A percentile compares a stretch with the other conserved stretches of the same genome.
Conservation (phyloP, 92 coral and sea anemone species). For the Paramuricea clavata region DNA sequence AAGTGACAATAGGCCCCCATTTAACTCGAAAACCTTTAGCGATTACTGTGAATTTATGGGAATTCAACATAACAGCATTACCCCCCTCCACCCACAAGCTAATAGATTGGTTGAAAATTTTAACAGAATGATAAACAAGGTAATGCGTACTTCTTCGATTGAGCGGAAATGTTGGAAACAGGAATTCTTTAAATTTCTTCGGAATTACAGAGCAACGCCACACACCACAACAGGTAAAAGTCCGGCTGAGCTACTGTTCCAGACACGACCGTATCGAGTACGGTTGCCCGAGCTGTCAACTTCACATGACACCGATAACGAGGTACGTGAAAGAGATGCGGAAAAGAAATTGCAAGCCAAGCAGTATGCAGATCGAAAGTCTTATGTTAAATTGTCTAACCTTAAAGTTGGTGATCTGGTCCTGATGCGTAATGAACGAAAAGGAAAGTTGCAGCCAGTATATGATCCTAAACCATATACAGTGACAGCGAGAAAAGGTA, state of each 20-base stretch:
- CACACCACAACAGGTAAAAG: no score
- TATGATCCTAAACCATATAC: conserved; percentile 14
- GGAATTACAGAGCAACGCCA: no score
- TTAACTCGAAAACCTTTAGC: no score
- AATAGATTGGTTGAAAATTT: neutral
- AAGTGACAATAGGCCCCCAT: no score
- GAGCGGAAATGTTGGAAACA: neutral
- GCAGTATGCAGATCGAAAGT: conserved; percentile 15
- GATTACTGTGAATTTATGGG: no score
- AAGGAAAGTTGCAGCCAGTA: neutral
- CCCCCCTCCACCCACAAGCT: neutral
- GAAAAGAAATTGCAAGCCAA: neutral
- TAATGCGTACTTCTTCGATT: neutral
- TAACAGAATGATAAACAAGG: neutral
- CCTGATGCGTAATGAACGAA: no score
- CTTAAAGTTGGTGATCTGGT: neutral
- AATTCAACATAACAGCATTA: conserved; percentile 2
- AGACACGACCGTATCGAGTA: neutral
- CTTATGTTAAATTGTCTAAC: neutral
- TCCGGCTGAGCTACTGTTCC: neutral
- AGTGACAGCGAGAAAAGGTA: conserved; percentile 1
- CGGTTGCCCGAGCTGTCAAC: neutral
- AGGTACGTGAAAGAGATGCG: no score
- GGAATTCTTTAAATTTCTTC: neutral
- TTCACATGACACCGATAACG: neutral